phyloP scores from a whole-genome alignment of 2,113 vertebrate species.

The Neolamprologus toae region DNA sequence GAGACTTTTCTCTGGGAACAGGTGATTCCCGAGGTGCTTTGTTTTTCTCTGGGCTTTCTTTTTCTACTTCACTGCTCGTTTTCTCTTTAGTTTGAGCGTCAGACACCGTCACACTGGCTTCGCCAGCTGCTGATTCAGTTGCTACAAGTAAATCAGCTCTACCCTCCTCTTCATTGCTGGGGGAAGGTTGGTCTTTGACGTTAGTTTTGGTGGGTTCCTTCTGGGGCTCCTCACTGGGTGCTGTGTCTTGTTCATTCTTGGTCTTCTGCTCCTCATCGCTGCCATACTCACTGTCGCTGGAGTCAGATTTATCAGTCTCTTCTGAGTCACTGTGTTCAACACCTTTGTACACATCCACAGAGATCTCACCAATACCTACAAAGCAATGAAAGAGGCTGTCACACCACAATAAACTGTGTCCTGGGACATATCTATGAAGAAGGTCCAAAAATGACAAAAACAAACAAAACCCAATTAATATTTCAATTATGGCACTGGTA shows the following conservation, averaged over 20 bases:
- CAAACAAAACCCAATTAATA: neutral
- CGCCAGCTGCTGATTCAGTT: neutral
- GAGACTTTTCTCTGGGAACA: slow-evolving; percentile 76
- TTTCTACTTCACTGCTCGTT: slow-evolving; percentile 67
- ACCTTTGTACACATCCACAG: slow-evolving; percentile 88
- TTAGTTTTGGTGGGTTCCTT: slow-evolving; percentile 77
- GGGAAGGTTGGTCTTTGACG: slow-evolving; percentile 65
- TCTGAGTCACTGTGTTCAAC: slow-evolving; percentile 94
- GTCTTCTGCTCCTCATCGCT: slow-evolving; percentile 88
- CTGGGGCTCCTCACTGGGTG: slow-evolving; percentile 59
- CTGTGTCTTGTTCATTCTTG: slow-evolving; percentile 74
- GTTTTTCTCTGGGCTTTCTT: slow-evolving; percentile 77
- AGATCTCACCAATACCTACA: slow-evolving; percentile 94
- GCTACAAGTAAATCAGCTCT: slow-evolving; percentile 57
- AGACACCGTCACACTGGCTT: neutral
- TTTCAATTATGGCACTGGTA: neutral
- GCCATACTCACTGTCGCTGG: slow-evolving; percentile 89
- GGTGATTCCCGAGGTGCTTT: slow-evolving; percentile 66
- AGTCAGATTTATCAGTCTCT: slow-evolving; percentile 94
- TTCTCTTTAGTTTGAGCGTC: slow-evolving; percentile 73
- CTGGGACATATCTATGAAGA: neutral
- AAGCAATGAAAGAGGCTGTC: neutral
- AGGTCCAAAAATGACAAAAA: neutral
- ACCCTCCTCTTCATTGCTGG: slow-evolving; percentile 69
- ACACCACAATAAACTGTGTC: neutral